Base-by-base conservation (phyloP, 2,888 invertebrate genomes). In the Synanthedon vespiformis region DNA sequence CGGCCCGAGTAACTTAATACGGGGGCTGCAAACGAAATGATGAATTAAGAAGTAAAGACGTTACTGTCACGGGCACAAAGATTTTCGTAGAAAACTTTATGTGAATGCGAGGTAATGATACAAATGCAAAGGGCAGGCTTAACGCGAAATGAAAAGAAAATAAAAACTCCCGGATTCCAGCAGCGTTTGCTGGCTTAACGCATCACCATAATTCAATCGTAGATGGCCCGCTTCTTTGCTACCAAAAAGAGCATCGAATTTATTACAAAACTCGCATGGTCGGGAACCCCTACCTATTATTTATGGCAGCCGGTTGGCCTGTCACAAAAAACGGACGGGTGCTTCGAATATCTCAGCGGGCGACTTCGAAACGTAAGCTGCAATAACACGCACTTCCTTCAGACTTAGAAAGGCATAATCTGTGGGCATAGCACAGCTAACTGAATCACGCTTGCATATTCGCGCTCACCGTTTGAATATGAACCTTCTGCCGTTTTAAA, bases 251-350 rank as follows among this genome's bases (percentile, higher is more conserved):
- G 81, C 86, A 85, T 79, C 80, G 75, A 80, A 84, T 86, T 86
- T 85, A 85, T 84, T 81, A 86, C 85, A 83, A 85, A 80, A 83
- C 81, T 74, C 74, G 72, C 77, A 73, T 72, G 68, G 74, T 74
- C 75, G 75, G 72, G 77, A 81, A 77, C 79, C 83, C 85, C 86
- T 82, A 80, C 82, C 84, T 87, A 86, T 87, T 87, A 87, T 87
- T 87, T 87, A 87, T 87, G 85, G 84, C 84, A 80, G 74, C 82
- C 79, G 76, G 81, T 86, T 81, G 81, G 84, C 82, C 84, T 85
- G 84, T 85, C 84, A 85, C 82, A 86, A 87, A 87, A 87, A 87
- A 86, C 72, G 78, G 80, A 80, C 86, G 85, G 82, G 80, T 85
- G 84, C 81, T 67, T 77, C 80, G 79, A 80, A 80, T 80, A 78